Conservation (phyloP, 2,888 invertebrate genomes). For the Elegia similella region DNA sequence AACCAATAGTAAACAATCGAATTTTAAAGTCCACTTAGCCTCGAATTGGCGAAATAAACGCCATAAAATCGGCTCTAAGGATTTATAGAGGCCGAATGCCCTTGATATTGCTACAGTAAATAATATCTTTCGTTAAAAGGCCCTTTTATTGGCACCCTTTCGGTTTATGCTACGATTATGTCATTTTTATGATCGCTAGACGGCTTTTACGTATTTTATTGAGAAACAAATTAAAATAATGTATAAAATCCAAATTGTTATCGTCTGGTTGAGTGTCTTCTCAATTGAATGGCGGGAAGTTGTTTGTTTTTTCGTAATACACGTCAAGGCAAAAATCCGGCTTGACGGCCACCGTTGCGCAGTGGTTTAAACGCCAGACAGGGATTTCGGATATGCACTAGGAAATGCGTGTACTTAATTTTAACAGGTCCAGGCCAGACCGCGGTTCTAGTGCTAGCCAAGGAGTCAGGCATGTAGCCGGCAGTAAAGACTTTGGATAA, state of each 20-base stretch:
- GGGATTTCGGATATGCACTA: no score
- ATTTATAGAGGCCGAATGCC: conserved; percentile 51
- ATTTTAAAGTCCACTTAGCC: conserved; percentile 21
- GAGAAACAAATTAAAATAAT: conserved; percentile 58
- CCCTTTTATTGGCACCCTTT: conserved; percentile 72
- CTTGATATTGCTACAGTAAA: conserved; percentile 69
- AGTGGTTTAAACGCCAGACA: no score
- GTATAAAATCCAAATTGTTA: conserved; percentile 43
- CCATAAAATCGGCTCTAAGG: conserved; percentile 51
- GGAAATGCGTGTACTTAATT: no score
- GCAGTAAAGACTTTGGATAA: no score
- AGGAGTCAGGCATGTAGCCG: no score
- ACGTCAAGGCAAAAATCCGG: no score
- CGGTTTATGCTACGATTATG: conserved; percentile 72
- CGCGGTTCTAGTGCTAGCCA: no score
- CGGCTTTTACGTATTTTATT: conserved; percentile 63
- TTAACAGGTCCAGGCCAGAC: no score
- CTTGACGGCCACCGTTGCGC: no score
- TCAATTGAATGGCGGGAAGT: conserved; percentile 36
- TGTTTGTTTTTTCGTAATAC: conserved; percentile 11
- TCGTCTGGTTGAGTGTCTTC: conserved; percentile 33
- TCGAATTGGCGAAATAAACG: conserved; percentile 30
- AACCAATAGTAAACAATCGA: not conserved
- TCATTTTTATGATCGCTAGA: conserved; percentile 67
- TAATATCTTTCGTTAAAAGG: conserved; percentile 71